phyloP scores from a whole-genome alignment of 1,140 invertebrate genomes.

The Periplaneta americana region DNA sequence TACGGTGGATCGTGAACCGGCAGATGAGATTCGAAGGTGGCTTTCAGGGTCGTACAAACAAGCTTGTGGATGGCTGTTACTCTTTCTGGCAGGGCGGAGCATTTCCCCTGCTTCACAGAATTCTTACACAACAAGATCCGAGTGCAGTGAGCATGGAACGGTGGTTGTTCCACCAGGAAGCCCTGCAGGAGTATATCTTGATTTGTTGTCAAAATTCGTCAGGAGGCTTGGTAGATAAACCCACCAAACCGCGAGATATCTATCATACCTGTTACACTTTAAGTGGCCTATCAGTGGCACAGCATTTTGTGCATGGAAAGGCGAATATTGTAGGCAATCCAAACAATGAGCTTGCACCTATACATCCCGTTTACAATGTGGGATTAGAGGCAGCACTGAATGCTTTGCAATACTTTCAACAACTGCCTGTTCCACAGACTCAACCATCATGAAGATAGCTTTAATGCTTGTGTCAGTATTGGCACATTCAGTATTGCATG shows the following conservation, averaged over 20 bases:
- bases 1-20: constrained; percentile 80
- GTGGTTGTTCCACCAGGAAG: constrained; percentile 76
- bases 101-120: constrained; percentile 69
- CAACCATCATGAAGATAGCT: neutral
- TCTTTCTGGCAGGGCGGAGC: constrained; percentile 97
- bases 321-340: constrained; percentile 50
- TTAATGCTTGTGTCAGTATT: neutral
- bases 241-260: constrained; percentile 83
- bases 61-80: constrained; percentile 97
- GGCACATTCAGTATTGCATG: too few relatives aligned
- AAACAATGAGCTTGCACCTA: constrained; percentile 49
- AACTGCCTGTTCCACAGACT: constrained; percentile 16
- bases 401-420: constrained; percentile 42
- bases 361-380: constrained; percentile 60
- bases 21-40: constrained; percentile 90
- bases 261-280: constrained; percentile 97
- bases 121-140: constrained; percentile 33
- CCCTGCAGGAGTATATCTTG: constrained; percentile 92
- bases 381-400: constrained; percentile 43
- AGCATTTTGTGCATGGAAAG: constrained; percentile 61
- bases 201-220: constrained; percentile 84
- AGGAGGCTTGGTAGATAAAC: constrained; percentile 96
- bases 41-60: constrained; percentile 95
- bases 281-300: constrained; percentile 90
- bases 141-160: neutral